A percentile compares a stretch with the other conserved stretches of the same genome.
phyloP scores from a whole-genome alignment of 2,113 vertebrate genomes.

The Dicaeum eximium region DNA sequence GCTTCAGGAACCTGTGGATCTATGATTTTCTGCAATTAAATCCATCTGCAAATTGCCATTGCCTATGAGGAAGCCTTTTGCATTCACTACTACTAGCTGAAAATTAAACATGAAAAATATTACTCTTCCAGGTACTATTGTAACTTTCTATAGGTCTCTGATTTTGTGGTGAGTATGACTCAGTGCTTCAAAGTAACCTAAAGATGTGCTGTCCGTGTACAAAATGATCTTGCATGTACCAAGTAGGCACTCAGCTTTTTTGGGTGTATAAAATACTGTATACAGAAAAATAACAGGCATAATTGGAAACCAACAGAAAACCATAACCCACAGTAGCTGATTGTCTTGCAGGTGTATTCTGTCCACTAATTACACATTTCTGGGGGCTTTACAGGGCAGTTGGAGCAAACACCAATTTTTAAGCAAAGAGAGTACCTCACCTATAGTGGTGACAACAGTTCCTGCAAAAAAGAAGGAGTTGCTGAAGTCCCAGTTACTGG shows the following conservation, averaged over 20 bases:
- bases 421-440: constrained; percentile 62
- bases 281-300: neutral
- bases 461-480: constrained; percentile 93
- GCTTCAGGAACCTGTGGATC: neutral
- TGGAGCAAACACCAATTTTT: neutral
- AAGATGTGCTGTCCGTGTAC: neutral
- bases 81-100: neutral
- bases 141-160: neutral
- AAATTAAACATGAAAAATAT: neutral
- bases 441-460: constrained; percentile 90
- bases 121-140: neutral
- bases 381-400: neutral
- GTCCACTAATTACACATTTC: neutral
- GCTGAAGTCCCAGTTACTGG: constrained; percentile 94
- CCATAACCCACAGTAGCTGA: neutral
- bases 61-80: neutral
- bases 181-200: neutral
- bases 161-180: neutral
- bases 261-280: neutral
- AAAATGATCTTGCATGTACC: neutral
- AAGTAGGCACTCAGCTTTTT: neutral
- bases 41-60: neutral
- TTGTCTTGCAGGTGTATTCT: neutral
- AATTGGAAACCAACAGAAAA: neutral
- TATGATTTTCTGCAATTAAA: neutral